phyloP scores from a whole-genome alignment of 2,888 invertebrate species.

The Ormyrus labotus region DNA sequence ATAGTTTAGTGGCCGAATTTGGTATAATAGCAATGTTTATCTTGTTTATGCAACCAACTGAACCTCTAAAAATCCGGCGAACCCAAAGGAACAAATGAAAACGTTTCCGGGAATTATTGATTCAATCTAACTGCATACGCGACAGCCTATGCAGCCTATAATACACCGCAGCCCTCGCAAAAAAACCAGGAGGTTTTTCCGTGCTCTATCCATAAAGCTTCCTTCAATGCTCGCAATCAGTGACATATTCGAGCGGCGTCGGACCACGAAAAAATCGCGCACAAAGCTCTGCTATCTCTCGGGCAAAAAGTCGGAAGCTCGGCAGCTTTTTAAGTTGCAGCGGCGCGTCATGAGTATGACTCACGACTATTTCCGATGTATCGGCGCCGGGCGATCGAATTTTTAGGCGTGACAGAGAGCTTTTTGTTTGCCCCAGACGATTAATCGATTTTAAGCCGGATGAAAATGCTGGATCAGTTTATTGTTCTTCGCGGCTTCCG shows the following conservation, averaged over 20 bases:
- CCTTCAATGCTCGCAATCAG: constrained; percentile 37
- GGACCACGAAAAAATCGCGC: not conserved
- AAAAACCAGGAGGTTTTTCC: no score
- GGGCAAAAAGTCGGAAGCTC: not conserved
- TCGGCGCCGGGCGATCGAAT: constrained; percentile 22
- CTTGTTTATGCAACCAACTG: no score
- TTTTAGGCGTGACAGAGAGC: constrained; percentile 3
- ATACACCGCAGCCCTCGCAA: no score
- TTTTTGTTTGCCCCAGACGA: not conserved
- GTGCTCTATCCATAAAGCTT: not conserved
- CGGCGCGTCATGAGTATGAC: constrained; percentile 27
- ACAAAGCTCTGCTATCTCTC: constrained; percentile 1
- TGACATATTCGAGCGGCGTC: constrained; percentile 9
- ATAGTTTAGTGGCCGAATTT: no score
- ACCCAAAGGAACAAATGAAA: no score
- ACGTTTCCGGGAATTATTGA: no score
- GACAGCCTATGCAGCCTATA: no score
- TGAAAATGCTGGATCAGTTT: constrained; percentile 2
- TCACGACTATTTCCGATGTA: constrained; percentile 57
- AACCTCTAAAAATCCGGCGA: no score
- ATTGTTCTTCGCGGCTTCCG: constrained; percentile 52
- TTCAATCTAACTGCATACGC: no score
- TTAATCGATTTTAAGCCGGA: constrained; percentile 34
- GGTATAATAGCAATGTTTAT: no score
- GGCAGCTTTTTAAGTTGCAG: constrained; percentile 19